Percentiles rank a stretch among this genome's conserved stretches.
These are phyloP conservation scores for Mythimna albipuncta DNA, from an alignment of 2,888 invertebrate species.

Conservation along the genomic window DNA sequence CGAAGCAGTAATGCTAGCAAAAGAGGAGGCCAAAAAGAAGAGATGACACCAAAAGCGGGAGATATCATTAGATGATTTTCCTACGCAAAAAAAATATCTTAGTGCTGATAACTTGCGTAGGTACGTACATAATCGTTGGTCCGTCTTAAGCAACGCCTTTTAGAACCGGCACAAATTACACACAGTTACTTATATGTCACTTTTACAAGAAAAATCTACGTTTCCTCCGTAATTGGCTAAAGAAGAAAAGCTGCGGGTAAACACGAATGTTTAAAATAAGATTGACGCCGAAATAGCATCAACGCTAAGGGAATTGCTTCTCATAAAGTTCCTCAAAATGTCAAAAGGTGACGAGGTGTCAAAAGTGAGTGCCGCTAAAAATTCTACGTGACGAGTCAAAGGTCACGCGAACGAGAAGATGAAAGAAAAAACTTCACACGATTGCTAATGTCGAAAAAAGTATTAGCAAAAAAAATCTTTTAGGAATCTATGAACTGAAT, in stretches of 20 bases:
- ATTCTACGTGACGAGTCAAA: conserved; percentile 40
- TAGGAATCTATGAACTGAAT: neutral
- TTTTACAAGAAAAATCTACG: neutral
- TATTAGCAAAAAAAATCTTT: no score
- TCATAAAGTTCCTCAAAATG: conserved; percentile 21
- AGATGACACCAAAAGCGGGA: no score
- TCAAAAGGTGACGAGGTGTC: conserved; percentile 23
- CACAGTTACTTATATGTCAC: neutral
- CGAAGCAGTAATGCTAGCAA: no score
- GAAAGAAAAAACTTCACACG: conserved; percentile 13
- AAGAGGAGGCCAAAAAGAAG: no score
- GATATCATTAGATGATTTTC: no score
- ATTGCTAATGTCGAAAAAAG: conserved; percentile 4
- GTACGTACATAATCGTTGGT: no score
- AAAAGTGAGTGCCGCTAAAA: conserved; percentile 24
- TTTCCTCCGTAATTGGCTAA: neutral
- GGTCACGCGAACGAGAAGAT: conserved; percentile 1
- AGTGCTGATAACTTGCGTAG: no score
- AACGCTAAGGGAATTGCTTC: conserved; percentile 11
- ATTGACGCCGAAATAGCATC: conserved; percentile 2
- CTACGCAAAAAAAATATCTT: no score
- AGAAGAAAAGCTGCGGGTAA: neutral
- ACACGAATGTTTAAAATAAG: neutral
- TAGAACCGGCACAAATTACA: no score
- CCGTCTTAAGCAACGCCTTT: no score